Base-by-base conservation (phyloP, 2,797 vertebrate genomes). In the Otolemur crassicaudatus region DNA sequence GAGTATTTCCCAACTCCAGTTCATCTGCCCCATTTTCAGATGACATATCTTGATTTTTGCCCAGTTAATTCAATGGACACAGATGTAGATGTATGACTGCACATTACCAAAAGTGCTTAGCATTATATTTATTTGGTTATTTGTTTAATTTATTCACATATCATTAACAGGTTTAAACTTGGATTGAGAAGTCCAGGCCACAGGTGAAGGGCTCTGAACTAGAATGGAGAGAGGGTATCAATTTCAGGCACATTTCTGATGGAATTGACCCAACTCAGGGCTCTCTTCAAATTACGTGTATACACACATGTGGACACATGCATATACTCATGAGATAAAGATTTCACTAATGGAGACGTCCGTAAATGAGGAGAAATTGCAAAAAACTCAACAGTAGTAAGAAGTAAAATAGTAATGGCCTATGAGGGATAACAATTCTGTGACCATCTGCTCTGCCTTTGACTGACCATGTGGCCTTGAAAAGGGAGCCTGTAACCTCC, bases 1-100 rank as follows among this genome's bases (percentile, higher is more conserved):
- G 69, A 34, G 23, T 23, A 49, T 70, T 90, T 96, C 58, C 73
- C 56, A 63, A 46, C 85, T 95, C 82, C 56, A 96, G 85, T 73
- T 77, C 56, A 65, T 90, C 34, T 86, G 49, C 14, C 10, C 40
- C 34, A 22, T 79, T 90, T 96, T 76, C 40, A 87, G 56, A 37
- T 40, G 5, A 53, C 2, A 5, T 53, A 72, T 84, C 53, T 90
- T 84, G 29, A 76, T 56, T 94, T 76, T 85, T 72, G 10, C 87
- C 87, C 56, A 94, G 81, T 90, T 83, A 88, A 73, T 81, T 17
- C 67, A 27, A 88, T 61, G n/a, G n/a, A 31, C 56, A 69, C 31
- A 43, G 77, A 77, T 43, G 6, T n/a, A 58, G 22, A 27, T 73
- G 0, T 17, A 16, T 61, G 65, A 76, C 27, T 56, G 25, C 37